Conservation (phyloP, 2,888 invertebrate genomes). For the Epicampocera succincta region DNA sequence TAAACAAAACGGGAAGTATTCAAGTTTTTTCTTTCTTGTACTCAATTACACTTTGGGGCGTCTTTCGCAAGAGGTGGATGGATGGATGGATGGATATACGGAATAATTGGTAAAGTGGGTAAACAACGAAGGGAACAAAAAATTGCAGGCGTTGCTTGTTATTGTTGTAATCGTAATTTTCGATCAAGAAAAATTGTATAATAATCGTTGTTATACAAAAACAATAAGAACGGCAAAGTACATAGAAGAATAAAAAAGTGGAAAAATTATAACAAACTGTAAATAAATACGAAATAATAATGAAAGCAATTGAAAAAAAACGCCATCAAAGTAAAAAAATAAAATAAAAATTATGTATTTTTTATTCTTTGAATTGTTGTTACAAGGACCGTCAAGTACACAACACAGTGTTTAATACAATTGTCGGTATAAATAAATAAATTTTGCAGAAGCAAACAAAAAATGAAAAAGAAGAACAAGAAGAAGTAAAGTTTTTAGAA, state of each 20-base stretch:
- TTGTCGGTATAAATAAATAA: constrained; percentile 19
- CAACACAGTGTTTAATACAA: constrained; percentile 2
- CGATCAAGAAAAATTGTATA: constrained; percentile 72
- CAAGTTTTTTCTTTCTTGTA: too few species aligned
- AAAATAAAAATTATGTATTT: constrained; percentile 15
- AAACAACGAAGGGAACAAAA: constrained; percentile 5
- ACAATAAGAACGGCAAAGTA: constrained; percentile 22
- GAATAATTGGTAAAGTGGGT: constrained; percentile 26
- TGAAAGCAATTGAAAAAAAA: constrained; percentile 58
- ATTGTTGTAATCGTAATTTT: constrained; percentile 72
- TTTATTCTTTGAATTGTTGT: constrained; percentile 47
- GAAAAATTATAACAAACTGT: constrained; percentile 59
- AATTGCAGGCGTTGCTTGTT: constrained; percentile 60
- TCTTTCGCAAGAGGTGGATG: constrained; percentile 1
- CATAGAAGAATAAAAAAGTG: constrained; percentile 36
- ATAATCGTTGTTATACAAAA: constrained; percentile 70
- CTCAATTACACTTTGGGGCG: constrained; percentile 33
- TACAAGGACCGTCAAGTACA: constrained; percentile 22
- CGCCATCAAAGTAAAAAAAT: constrained; percentile 48
- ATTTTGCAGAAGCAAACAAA: too few species aligned
- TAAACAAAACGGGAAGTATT: neutral
- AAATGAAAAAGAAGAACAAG: constrained; percentile 7
- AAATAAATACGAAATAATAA: constrained; percentile 56
- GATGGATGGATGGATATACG: neutral
- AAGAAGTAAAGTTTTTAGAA: constrained; percentile 32